Conservation (phyloP, 1,140 invertebrate species). For the Batillaria attramentaria region DNA sequence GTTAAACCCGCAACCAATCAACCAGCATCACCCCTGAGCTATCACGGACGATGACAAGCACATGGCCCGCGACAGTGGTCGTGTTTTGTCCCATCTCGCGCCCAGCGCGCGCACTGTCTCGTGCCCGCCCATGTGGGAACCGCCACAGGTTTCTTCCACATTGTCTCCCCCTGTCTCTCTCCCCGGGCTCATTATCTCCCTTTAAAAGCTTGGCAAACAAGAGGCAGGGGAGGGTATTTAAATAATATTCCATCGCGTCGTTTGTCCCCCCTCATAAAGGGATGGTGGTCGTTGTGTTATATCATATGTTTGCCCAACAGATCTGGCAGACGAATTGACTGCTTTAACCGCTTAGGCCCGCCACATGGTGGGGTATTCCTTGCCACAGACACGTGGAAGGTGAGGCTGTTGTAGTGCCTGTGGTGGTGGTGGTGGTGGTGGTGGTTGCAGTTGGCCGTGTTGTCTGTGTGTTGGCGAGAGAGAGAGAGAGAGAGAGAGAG, state of each 20-base stretch:
- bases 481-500: too few relatives aligned
- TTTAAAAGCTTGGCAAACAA: conserved; percentile 15
- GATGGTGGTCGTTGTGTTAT: conserved; percentile 1
- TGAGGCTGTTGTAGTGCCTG: too few relatives aligned
- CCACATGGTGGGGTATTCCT: background rate
- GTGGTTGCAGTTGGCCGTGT: too few relatives aligned
- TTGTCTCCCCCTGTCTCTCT: background rate
- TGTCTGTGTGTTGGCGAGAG: too few relatives aligned
- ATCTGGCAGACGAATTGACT: conserved; percentile 8
- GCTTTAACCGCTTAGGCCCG: background rate
- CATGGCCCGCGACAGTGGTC: too few relatives aligned
- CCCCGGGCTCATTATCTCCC: conserved; percentile 12
- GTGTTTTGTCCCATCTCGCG: too few relatives aligned
- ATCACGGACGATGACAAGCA: too few relatives aligned
- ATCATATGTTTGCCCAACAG: conserved; percentile 12
- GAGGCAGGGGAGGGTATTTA: conserved; percentile 8
- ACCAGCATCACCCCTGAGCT: too few relatives aligned
- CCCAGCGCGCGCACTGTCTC: too few relatives aligned
- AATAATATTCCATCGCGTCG: background rate
- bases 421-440: too few relatives aligned
- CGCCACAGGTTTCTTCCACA: conserved; percentile 16
- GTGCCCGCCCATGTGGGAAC: conserved; percentile 6
- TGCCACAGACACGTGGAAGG: too few relatives aligned
- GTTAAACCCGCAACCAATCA: too few relatives aligned
- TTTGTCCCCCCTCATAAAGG: background rate